A percentile compares a stretch with the other conserved stretches of the same genome.
phyloP scores from a whole-genome alignment of 2,113 vertebrate genomes.

The Telmatochromis brichardi region DNA sequence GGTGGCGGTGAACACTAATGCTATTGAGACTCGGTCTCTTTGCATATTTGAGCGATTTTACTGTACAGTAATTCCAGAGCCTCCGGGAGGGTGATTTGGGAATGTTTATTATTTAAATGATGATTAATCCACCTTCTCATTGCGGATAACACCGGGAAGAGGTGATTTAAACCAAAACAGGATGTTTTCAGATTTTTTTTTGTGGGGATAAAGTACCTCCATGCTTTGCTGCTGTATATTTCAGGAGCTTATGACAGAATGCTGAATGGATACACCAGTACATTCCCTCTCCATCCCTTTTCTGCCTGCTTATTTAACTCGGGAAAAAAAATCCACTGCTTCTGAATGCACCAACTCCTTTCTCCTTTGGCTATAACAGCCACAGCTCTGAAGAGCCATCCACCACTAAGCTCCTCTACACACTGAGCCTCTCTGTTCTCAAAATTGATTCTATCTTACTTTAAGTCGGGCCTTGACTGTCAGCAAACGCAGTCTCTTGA shows the following conservation, averaged over 20 bases:
- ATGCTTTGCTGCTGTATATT: neutral
- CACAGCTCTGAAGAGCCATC: slow-evolving; percentile 18
- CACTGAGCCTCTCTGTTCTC: slow-evolving; percentile 34
- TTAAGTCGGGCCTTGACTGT: slow-evolving; percentile 51
- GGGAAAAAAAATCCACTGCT: neutral
- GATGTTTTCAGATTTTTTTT: neutral
- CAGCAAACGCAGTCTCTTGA: slow-evolving; percentile 23
- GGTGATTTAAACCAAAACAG: neutral
- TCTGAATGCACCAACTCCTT: slow-evolving; percentile 32
- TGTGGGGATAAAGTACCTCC: neutral
- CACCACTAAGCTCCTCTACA: slow-evolving; percentile 39
- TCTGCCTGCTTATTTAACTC: slow-evolving; percentile 1
- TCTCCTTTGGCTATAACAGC: slow-evolving; percentile 38
- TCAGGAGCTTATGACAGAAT: slow-evolving; percentile 11
- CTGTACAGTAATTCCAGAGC: slow-evolving; percentile 8
- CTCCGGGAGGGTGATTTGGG: neutral
- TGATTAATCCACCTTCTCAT: neutral
- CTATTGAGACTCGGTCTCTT: slow-evolving; percentile 20
- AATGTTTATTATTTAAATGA: neutral
- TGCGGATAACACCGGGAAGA: neutral
- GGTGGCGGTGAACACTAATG: slow-evolving; percentile 32
- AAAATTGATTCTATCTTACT: slow-evolving; percentile 48
- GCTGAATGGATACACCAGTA: neutral
- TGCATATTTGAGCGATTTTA: slow-evolving; percentile 21
- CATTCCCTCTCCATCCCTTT: neutral